Base-by-base conservation (phyloP, 2,113 vertebrate genomes). In the Cromileptes altivelis region DNA sequence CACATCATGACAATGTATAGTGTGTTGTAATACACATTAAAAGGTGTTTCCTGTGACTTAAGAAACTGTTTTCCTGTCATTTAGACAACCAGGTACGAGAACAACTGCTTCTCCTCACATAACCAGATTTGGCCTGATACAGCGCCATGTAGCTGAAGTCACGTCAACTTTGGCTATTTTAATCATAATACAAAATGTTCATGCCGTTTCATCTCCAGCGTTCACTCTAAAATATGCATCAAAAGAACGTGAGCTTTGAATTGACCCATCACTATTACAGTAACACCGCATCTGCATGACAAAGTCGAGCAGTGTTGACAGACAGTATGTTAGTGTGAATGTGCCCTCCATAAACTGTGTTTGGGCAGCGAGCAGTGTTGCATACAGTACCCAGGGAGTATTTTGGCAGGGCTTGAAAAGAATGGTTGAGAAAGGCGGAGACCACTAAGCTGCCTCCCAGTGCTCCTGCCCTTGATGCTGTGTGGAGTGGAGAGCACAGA, bases 351-450 rank as follows among this genome's bases (percentile, higher is more conserved):
- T 89, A 86, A 88, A 79, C 40, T 60, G 81, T 76, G 78, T 81
- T 82, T 88, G 75, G 78, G 60, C 79, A 57, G 57, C 9, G 40
- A 73, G 71, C 67, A 84, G 80, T 19, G 70, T 85, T 87, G 77
- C 81, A 80, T 78, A 62, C 68, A 70, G 72, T 76, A 70, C 60
- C 80, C 47, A 70, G 89, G 81, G 87, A 91, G 80, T 37, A 15
- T 79, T 81, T 85, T 91, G 88, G 89, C 88, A 87, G 72, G 21
- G 64, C 77, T 81, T 94, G 57, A 91, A 89, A 88, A 88, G 90
- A 90, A 79, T 47, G 76, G 87, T 70, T 78, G 62, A 93, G 88
- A 88, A 81, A 88, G 85, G 71, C 53, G 11, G 70, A 84, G 53
- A 78, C 77, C 81, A 77, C 74, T 87, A 90, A 88, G 87, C 88